Evolutionary conservation across 2,888 invertebrate genomes (phyloP), one percentile per base, ranked within the genome.

Genomic region (Caenorhabditis drosophilae): DNA sequence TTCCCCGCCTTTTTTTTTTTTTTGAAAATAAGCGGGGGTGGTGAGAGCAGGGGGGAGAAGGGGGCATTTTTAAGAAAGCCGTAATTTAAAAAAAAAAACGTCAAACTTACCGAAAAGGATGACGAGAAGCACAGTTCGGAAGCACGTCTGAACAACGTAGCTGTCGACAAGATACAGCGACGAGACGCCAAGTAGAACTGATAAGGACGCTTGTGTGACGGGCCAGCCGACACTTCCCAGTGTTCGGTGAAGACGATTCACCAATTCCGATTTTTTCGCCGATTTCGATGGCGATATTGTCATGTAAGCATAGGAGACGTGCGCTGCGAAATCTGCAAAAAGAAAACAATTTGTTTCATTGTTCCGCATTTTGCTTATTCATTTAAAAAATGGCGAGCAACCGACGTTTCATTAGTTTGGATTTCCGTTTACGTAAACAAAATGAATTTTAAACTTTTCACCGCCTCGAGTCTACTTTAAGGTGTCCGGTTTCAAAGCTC

Each of bases 81-180:
- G n/a, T n/a, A n/a, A n/a, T n/a, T n/a, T n/a, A n/a, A n/a, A n/a
- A n/a, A n/a, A n/a, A n/a, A n/a, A n/a, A n/a, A n/a, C n/a, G n/a
- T n/a, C n/a, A n/a, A n/a, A n/a, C 62, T 62, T 20, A 75, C 78
- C 78, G 45, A 75, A 79, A 12, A 71, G 27, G 18, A 79, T 77
- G 2, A 79, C 79, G 7, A 79, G 59, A 2, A 78, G 46, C 1
- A 79, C 73, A 1, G 79, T 78, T 46, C 79, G 70, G 55, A 79
- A 79, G 60, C 78, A 79, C 1, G 79, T 79, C 45, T 79, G 77
- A 1, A 79, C 77, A 9, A 79, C 75, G 51, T 76, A 79, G 27
- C 73, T 70, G 50, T 79, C 73, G 1, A 78, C 77, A 18, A 67
- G 41, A 12, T 71, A 73, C 15, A 79, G 62, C 0, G 75, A 73